A percentile compares a stretch with the other conserved stretches of the same genome.
Conservation (phyloP, 2,113 vertebrate genomes). For the Tapirus terrestris region DNA sequence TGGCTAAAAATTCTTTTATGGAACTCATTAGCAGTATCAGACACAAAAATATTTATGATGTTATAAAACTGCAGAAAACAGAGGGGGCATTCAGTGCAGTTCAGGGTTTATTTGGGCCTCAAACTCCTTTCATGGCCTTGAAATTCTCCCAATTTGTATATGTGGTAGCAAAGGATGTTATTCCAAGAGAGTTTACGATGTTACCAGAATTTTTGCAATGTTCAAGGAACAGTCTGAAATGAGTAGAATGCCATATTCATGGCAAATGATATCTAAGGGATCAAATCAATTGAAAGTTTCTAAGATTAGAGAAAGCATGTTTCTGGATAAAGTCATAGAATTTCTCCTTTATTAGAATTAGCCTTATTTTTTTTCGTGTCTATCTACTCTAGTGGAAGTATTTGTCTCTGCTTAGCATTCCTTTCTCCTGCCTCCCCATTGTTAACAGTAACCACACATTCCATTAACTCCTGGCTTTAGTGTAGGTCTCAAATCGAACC, state of each 20-base stretch:
- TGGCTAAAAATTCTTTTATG: slow-evolving; percentile 56
- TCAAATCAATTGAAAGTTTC: neutral
- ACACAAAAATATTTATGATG: slow-evolving; percentile 67
- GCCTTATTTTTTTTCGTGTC: neutral
- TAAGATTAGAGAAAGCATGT: neutral
- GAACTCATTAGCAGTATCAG: slow-evolving; percentile 64
- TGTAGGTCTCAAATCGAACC: neutral
- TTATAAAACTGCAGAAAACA: slow-evolving; percentile 59
- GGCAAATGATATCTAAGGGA: neutral
- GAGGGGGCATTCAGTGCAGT: neutral
- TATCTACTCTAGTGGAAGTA: neutral
- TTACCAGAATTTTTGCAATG: neutral
- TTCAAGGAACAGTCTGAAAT: neutral
- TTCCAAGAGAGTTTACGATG: neutral
- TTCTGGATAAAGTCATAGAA: neutral
- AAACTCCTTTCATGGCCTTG: slow-evolving; percentile 3
- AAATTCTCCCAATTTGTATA: slow-evolving; percentile 23
- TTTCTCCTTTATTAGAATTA: neutral
- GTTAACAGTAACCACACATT: neutral
- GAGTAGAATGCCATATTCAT: neutral
- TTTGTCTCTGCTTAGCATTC: neutral
- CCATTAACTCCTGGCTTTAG: neutral
- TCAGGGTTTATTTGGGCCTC: slow-evolving; percentile 29
- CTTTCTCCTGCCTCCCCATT: neutral
- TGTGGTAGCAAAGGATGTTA: neutral